Percentiles rank a stretch among this genome's conserved stretches.
Conservation (phyloP, 2,797 vertebrate species). For the Pseudopleuronectes americanus region DNA sequence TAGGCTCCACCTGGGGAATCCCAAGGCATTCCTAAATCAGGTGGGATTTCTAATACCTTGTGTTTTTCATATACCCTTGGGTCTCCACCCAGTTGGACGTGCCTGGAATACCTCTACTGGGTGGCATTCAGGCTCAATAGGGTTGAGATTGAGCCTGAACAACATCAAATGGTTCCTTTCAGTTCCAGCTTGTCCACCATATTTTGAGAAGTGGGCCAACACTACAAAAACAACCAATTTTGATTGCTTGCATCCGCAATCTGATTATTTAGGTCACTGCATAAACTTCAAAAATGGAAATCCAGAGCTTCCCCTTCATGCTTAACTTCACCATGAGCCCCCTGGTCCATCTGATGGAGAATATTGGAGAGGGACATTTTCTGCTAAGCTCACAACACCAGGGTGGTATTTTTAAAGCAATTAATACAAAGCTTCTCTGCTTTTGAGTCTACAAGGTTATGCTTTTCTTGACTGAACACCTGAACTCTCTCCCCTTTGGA, state of each 20-base stretch:
- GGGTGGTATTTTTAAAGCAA: not conserved
- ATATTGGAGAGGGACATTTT: not conserved
- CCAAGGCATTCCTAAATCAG: not conserved
- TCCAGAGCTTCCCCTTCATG: not conserved
- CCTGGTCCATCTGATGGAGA: not conserved
- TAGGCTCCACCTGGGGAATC: not conserved
- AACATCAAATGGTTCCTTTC: slow-evolving; percentile 2
- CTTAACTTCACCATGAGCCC: too few relatives aligned
- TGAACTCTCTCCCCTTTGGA: slow-evolving; percentile 9
- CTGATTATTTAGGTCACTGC: not conserved
- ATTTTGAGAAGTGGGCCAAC: not conserved
- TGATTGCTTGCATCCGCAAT: not conserved
- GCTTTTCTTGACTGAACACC: slow-evolving; percentile 5
- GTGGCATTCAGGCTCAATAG: not conserved
- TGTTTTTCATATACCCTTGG: not conserved
- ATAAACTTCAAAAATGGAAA: slow-evolving; percentile 1
- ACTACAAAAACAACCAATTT: not conserved
- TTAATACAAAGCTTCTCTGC: not conserved
- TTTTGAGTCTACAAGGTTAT: not conserved
- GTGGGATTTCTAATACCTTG: not conserved
- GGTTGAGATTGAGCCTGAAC: not conserved
- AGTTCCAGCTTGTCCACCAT: not conserved
- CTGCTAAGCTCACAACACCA: not conserved
- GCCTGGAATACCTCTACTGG: not conserved
- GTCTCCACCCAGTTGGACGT: not conserved